Percentiles rank a stretch among this genome's conserved stretches.
These are phyloP conservation scores for Rapana venosa DNA, from an alignment of 2,888 invertebrate genomes.

Conservation along the genomic window DNA sequence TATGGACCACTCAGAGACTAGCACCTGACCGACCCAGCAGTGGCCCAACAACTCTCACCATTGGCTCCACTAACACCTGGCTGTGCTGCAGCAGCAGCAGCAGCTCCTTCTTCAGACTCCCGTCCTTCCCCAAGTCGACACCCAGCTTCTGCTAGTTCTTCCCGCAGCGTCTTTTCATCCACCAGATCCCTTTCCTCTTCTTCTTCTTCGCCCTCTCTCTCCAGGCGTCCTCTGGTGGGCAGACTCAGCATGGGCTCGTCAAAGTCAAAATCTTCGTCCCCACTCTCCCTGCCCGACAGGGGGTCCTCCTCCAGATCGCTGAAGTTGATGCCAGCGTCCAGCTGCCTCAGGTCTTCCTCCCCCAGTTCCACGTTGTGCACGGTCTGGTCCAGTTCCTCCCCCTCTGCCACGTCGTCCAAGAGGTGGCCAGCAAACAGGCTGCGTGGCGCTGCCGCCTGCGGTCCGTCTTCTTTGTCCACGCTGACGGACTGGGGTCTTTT, in stretches of 20 bases:
- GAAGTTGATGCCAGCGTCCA: constrained; percentile 71
- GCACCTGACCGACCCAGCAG: no score
- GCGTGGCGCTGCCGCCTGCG: neutral
- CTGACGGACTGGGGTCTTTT: constrained; percentile 11
- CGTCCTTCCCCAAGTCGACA: constrained; percentile 46
- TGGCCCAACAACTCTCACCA: neutral
- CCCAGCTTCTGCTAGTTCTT: constrained; percentile 36
- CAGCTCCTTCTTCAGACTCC: constrained; percentile 42
- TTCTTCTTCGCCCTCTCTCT: neutral
- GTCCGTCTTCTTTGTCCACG: neutral
- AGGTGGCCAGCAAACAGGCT: constrained; percentile 32
- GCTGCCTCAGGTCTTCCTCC: constrained; percentile 63
- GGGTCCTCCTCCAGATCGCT: constrained; percentile 58
- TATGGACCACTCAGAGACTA: no score
- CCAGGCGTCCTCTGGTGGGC: constrained; percentile 18
- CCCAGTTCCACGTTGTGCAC: constrained; percentile 63
- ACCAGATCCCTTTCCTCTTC: neutral
- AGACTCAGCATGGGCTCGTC: constrained; percentile 32
- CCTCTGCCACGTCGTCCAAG: constrained; percentile 50
- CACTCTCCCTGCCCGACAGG: constrained; percentile 39
- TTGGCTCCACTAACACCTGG: neutral
- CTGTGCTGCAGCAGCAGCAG: neutral
- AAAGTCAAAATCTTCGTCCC: constrained; percentile 31
- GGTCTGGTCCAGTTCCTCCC: constrained; percentile 56
- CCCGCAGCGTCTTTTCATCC: constrained; percentile 15